Percentiles rank a stretch among this genome's conserved stretches.
These are phyloP conservation scores for Cyclopterus lumpus DNA, from an alignment of 2,797 vertebrate species.

Conservation along the genomic window DNA sequence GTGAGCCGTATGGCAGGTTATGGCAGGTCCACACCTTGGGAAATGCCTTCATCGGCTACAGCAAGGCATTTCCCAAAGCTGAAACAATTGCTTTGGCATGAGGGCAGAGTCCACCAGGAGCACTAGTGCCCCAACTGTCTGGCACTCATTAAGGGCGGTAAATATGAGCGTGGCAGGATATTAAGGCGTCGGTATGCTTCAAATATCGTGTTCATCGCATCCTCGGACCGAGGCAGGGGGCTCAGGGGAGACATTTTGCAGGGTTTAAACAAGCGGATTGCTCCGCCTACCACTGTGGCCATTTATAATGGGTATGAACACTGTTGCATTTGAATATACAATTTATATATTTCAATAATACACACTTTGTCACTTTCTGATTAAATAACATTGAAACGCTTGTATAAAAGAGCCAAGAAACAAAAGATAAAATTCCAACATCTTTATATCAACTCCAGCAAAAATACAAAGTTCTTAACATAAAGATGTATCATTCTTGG, in stretches of 20 bases:
- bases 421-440: constrained; percentile 71
- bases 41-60: constrained; percentile 30
- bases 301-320: background rate
- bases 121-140: background rate
- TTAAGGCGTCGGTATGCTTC: background rate
- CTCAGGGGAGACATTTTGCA: background rate
- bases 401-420: constrained; percentile 29
- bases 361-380: background rate
- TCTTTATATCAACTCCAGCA: constrained; percentile 81
- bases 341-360: background rate
- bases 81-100: background rate
- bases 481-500: constrained; percentile 77
- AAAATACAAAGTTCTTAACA: constrained; percentile 82
- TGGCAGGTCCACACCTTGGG: constrained; percentile 1
- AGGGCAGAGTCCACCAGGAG: background rate
- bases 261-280: background rate
- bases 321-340: background rate
- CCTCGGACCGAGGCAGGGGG: accelerated
- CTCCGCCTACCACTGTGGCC: background rate
- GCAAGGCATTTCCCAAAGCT: constrained; percentile 5
- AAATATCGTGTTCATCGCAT: background rate
- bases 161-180: background rate
- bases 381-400: background rate
- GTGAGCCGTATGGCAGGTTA: constrained; percentile 41
- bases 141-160: background rate